Percentiles rank a stretch among this genome's conserved stretches.
These are phyloP conservation scores for Mustela nigripes DNA, from an alignment of 2,113 vertebrate genomes.

Conservation along the genomic window DNA sequence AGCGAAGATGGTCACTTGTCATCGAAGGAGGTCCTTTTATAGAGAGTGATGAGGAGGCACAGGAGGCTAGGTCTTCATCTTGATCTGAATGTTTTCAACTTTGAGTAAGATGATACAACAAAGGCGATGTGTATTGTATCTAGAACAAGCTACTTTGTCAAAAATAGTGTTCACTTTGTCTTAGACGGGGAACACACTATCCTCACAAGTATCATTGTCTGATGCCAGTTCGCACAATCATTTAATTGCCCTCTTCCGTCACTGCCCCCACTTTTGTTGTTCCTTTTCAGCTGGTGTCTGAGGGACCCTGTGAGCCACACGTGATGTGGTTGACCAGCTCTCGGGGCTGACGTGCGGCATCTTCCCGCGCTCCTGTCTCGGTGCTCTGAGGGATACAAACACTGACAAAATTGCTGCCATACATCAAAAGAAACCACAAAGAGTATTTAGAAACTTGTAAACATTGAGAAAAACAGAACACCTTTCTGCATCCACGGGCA, in stretches of 20 bases:
- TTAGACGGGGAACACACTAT: slow-evolving; percentile 79
- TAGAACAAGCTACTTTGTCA: slow-evolving; percentile 82
- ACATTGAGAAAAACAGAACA: slow-evolving; percentile 72
- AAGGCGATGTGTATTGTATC: slow-evolving; percentile 68
- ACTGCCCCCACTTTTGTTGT: slow-evolving; percentile 75
- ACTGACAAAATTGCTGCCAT: slow-evolving; percentile 77
- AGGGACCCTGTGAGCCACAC: slow-evolving; percentile 83
- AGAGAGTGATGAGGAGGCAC: background rate
- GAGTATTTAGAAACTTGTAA: slow-evolving; percentile 85
- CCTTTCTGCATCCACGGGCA: slow-evolving; percentile 75
- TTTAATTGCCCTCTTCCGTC: slow-evolving; percentile 81
- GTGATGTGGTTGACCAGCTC: slow-evolving; percentile 82
- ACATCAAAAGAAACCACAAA: slow-evolving; percentile 81
- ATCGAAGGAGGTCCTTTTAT: slow-evolving; percentile 49
- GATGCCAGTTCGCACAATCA: slow-evolving; percentile 81
- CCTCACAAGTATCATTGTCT: slow-evolving; percentile 84
- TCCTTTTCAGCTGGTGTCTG: slow-evolving; percentile 84
- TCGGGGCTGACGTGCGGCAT: slow-evolving; percentile 81
- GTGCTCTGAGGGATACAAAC: slow-evolving; percentile 83
- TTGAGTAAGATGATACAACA: slow-evolving; percentile 69
- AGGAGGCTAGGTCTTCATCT: slow-evolving; percentile 64
- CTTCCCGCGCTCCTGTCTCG: slow-evolving; percentile 75
- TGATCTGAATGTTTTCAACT: slow-evolving; percentile 70
- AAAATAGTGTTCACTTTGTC: slow-evolving; percentile 81
- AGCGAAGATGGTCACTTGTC: slow-evolving; percentile 77